These are phyloP conservation scores for Lottia scabra DNA, from an alignment of 2,888 invertebrate species.

Conservation along the genomic window DNA sequence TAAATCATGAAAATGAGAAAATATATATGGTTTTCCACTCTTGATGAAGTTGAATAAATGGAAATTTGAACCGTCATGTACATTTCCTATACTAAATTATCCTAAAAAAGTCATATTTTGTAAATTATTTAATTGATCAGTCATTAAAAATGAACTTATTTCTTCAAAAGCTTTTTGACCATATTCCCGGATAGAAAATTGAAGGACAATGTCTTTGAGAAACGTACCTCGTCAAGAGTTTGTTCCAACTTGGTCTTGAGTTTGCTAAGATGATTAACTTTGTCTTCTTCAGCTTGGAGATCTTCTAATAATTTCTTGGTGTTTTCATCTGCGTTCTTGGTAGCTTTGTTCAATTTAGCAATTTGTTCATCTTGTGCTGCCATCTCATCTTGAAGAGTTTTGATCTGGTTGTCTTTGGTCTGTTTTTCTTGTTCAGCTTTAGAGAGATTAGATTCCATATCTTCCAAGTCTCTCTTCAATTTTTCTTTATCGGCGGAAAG, in stretches of 20 bases:
- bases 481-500: constrained; percentile 93
- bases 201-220: constrained; percentile 79
- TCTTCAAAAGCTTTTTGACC: too few species aligned
- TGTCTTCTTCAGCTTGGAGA: constrained; percentile 91
- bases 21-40: too few species aligned
- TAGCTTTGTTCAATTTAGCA: constrained; percentile 99
- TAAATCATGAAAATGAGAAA: neutral
- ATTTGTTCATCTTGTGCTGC: constrained; percentile 98
- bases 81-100: too few species aligned
- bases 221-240: constrained; percentile 94
- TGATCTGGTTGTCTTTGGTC: constrained; percentile 97
- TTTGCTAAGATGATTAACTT: constrained; percentile 99
- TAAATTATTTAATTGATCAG: too few species aligned
- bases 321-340: constrained; percentile 94
- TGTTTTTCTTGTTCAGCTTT: constrained; percentile 92
- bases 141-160: too few species aligned
- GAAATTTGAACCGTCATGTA: too few species aligned
- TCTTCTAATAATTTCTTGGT: constrained; percentile 69
- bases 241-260: constrained; percentile 99
- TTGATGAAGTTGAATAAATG: too few species aligned
- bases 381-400: constrained; percentile 87
- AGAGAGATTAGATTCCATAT: constrained; percentile 86
- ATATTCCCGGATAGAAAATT: too few species aligned
- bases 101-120: too few species aligned
- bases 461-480: constrained; percentile 97